A percentile compares a stretch with the other conserved stretches of the same genome.
phyloP scores from a whole-genome alignment of 2,888 invertebrate genomes.

The Lasioglossum marginatum region DNA sequence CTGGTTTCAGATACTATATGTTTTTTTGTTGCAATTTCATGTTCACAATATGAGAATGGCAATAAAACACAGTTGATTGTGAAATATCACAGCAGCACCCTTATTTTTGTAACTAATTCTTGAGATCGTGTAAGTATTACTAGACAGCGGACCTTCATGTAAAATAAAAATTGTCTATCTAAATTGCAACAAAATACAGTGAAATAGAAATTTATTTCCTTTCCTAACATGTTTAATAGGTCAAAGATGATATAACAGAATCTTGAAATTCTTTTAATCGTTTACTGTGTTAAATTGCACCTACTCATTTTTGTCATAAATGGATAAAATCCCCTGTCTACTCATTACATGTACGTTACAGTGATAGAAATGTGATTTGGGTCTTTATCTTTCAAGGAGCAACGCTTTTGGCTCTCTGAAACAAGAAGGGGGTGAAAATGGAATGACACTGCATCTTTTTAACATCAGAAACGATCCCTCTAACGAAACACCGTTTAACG shows the following conservation, averaged over 20 bases:
- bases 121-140: too few species aligned
- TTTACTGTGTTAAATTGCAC: too few species aligned
- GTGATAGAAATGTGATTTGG: not conserved
- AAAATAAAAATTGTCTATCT: too few species aligned
- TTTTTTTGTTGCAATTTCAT: not conserved
- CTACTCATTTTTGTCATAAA: too few species aligned
- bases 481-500: slow-evolving; percentile 79
- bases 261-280: too few species aligned
- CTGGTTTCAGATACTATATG: not conserved
- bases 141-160: too few species aligned
- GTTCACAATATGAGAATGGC: not conserved
- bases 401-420: not conserved
- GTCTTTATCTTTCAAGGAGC: not conserved
- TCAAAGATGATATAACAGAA: too few species aligned
- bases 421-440: not conserved
- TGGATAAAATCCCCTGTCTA: too few species aligned
- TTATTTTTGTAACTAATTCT: not conserved
- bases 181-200: too few species aligned
- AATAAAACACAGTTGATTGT: not conserved
- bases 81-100: not conserved
- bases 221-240: too few species aligned
- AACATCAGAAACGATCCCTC: slow-evolving; percentile 21
- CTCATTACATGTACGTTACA: not conserved
- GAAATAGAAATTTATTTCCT: too few species aligned
- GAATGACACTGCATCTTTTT: slow-evolving; percentile 24